A percentile compares a stretch with the other conserved stretches of the same genome.
Evolutionary conservation across 2,113 vertebrate species (phyloP).

Genomic region (Percina caprodes): DNA sequence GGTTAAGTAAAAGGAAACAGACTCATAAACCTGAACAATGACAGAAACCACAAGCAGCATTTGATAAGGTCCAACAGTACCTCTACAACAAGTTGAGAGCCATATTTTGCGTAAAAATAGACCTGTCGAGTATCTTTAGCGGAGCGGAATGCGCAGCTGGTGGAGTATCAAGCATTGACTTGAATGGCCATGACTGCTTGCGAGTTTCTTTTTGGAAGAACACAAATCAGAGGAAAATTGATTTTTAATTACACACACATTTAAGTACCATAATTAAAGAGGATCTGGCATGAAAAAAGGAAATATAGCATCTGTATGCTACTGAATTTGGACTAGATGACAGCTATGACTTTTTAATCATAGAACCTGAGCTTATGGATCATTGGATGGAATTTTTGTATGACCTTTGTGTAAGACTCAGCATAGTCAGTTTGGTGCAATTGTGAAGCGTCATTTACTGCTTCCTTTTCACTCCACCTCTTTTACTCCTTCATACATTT

Average conservation of each 20-base stretch:
- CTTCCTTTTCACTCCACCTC: neutral
- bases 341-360: constrained; percentile 10
- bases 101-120: no score
- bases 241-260: neutral
- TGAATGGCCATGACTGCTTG: no score
- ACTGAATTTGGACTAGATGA: neutral
- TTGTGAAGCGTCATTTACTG: neutral
- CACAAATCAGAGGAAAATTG: neutral
- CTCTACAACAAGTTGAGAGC: neutral
- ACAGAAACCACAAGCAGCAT: neutral
- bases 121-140: no score
- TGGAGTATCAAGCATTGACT: no score
- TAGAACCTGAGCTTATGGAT: neutral
- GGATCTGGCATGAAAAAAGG: neutral
- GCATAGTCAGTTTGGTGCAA: neutral
- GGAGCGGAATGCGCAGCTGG: no score
- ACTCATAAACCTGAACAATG: constrained; percentile 10
- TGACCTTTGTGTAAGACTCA: neutral
- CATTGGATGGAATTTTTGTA: neutral
- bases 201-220: no score
- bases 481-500: neutral
- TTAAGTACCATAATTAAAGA: neutral
- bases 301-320: neutral
- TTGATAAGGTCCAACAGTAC: neutral
- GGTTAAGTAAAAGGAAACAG: constrained; percentile 17